A percentile compares a stretch with the other conserved stretches of the same genome.
These are phyloP conservation scores for Baryphthengus martii DNA, from an alignment of 2,113 vertebrate genomes.

Conservation along the genomic window DNA sequence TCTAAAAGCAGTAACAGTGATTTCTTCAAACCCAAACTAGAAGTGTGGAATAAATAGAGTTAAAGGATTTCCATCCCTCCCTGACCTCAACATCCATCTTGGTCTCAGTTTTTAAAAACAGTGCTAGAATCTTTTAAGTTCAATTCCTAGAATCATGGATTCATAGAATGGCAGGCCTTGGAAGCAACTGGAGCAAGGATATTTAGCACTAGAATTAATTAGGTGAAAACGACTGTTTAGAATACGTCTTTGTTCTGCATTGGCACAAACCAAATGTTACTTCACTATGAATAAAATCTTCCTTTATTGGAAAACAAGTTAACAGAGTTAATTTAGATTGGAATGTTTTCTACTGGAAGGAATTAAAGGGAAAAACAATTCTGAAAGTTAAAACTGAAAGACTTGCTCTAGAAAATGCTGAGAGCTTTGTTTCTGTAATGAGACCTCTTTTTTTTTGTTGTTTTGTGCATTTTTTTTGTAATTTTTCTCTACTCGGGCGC, in stretches of 20 bases:
- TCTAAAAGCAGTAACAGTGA: neutral
- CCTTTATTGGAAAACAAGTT: neutral
- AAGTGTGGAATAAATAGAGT: neutral
- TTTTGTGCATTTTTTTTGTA: neutral
- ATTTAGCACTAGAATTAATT: neutral
- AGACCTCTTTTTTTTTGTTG: neutral
- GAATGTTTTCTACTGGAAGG: neutral
- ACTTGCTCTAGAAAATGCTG: neutral
- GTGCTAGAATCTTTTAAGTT: neutral
- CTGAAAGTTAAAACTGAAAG: neutral
- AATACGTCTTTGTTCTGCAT: neutral
- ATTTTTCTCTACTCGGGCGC: fast-evolving
- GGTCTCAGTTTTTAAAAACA: neutral
- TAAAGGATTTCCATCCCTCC: neutral
- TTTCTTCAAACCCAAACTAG: neutral
- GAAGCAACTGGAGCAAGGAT: neutral
- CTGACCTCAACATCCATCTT: neutral
- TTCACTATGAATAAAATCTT: neutral
- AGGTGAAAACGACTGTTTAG: neutral
- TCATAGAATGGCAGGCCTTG: too few relatives aligned
- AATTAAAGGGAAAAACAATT: neutral
- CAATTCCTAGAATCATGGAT: too few relatives aligned
- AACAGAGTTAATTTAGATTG: neutral
- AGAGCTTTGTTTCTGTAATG: neutral
- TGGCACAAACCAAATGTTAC: neutral